Base-by-base conservation (phyloP, 2,797 vertebrate species). In the Rhynchonycteris naso region DNA sequence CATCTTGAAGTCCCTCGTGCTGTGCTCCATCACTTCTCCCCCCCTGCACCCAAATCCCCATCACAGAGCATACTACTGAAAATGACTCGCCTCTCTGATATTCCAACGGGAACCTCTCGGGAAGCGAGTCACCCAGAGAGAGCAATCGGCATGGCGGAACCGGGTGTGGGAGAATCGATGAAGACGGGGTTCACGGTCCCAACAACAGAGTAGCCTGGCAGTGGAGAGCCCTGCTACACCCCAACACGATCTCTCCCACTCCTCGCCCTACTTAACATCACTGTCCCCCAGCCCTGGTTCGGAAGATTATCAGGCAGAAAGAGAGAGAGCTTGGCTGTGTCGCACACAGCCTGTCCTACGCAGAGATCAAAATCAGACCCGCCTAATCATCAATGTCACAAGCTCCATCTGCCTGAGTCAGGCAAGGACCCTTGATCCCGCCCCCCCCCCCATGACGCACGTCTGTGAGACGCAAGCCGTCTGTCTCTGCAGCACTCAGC, bases 251-350 rank as follows among this genome's bases (percentile, higher is more conserved):
- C 26, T 78, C 52, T 88, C 63, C 63, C 66, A 91, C 13, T 68
- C 22, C 54, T 43, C 56, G 58, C 30, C 63, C 76, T 94, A 59
- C 78, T 94, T 91, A 4, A 52, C 97, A 97, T 50, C 94, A 89
- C 91, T 94, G 97, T 69, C 93, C 91, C n/a, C 50, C 95, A 96
- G 85, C 94, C 95, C 50, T 50, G 33, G 82, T 91, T 97, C 97
- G 94, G 92, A 97, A 96, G 97, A n/a, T 96, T 61, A 94, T 93
- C 80, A 97, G 72, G 68, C 81, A 96, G 76, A 59, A 97, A 93
- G 75, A 87, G n/a, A 33, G 35, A 56, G 30, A 92, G 95, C 86
- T 97, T 43, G 43, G 82, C 88, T 91, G 91, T 56, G 56, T 38
- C 97, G 96, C 95, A 97, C 47, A 59, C 11, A 95, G 87, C 90